phyloP scores from a whole-genome alignment of 2,113 vertebrate genomes.

The Lepidothrix coronata region DNA sequence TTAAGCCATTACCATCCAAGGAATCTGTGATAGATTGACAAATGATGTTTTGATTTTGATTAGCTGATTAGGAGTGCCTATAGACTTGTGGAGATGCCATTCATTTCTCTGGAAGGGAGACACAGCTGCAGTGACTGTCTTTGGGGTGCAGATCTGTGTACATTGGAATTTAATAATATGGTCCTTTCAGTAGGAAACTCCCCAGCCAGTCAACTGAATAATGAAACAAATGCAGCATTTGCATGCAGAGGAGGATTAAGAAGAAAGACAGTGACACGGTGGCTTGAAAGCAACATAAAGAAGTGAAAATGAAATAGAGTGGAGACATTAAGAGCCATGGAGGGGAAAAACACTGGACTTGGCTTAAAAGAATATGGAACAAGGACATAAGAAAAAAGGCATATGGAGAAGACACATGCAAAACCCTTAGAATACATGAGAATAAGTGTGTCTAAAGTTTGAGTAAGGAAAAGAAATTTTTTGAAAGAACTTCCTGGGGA shows the following conservation, averaged over 20 bases:
- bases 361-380: background rate
- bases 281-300: background rate
- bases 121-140: background rate
- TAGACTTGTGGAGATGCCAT: background rate
- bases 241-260: background rate
- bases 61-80: background rate
- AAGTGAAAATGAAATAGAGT: background rate
- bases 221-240: background rate
- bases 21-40: background rate
- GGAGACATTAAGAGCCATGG: background rate
- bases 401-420: background rate
- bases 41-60: background rate
- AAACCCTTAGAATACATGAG: background rate
- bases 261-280: background rate
- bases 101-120: background rate
- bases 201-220: background rate
- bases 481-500: constrained; percentile 36
- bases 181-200: background rate
- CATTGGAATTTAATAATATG: background rate
- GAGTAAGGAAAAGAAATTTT: constrained; percentile 30
- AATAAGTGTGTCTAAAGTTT: background rate
- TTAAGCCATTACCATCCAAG: background rate
- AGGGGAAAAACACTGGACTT: background rate
- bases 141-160: background rate
- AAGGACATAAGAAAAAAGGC: background rate